Conservation (phyloP, 2,888 invertebrate species). For the Mermis nigrescens region DNA sequence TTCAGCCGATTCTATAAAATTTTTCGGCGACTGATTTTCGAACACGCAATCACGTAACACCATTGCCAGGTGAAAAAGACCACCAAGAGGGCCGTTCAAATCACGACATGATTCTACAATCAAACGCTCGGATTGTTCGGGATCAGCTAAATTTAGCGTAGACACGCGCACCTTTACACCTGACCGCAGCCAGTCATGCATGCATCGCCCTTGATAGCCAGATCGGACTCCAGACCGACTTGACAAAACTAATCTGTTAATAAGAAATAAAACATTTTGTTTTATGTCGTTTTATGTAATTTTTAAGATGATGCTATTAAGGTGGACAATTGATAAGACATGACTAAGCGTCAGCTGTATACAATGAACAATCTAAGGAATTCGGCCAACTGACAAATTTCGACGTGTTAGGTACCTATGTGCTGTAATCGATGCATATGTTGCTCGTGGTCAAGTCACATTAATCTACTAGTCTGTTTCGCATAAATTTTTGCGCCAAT, state of each 20-base stretch:
- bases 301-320: no score
- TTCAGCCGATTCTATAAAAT: constrained; percentile 47
- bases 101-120: constrained; percentile 24
- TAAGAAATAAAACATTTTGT: no score
- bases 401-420: no score
- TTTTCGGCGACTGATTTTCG: constrained; percentile 37
- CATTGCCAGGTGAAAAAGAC: constrained; percentile 81
- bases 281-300: no score
- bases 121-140: constrained; percentile 1
- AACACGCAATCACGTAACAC: constrained; percentile 41
- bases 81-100: constrained; percentile 43
- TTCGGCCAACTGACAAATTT: no score
- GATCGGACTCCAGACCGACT: constrained; percentile 71
- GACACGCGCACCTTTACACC: constrained; percentile 28
- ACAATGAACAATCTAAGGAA: no score
- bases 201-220: constrained; percentile 72
- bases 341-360: no score
- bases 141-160: constrained; percentile 25
- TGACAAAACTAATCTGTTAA: constrained; percentile 50
- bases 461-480: no score
- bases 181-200: constrained; percentile 42
- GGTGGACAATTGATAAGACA: no score
- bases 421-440: no score
- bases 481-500: no score
- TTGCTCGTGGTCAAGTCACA: no score